Base-by-base conservation (phyloP, 1,140 invertebrate species). In the Chlorops oryzae region DNA sequence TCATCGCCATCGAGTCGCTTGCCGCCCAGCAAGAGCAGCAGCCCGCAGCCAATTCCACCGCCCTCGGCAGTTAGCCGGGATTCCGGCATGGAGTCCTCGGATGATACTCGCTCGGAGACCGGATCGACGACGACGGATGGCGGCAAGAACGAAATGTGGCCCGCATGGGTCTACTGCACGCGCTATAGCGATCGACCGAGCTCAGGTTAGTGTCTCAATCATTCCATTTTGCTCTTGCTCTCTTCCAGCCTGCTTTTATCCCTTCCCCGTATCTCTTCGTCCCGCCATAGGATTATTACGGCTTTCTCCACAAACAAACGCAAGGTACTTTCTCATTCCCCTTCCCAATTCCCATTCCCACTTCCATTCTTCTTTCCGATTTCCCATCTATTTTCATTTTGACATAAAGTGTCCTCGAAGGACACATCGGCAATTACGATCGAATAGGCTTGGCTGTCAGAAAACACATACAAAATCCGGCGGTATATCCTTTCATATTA, bases 101-200 rank as follows among this genome's bases (percentile, higher is more conserved):
- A 72, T 48, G 70, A 72, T 39, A 68, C 69, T 10, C 59, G 67
- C 53, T 72, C 70, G 23, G 70, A 72, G 34, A 59, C 65, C 15
- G 65, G 69, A n/a, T 70, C 66, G 32, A 72, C 69, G 2, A 72
- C 70, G 40, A 68, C 67, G 9, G 65, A 70, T 7, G 62, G 62
- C 15, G 64, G 62, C 56, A 69, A 71, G 46, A 68, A 72, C 42
- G 65, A 71, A 54, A 63, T 86, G 51, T 88, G 91, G 87, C 95
- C 95, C 0, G 93, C 94, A 1, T 98, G 95, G 95, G 91, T 98
- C 3, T 98, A 94, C 73, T 98, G 94, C 75, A 98, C 95, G 1
- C 80, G 95, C 74, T 98, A 97, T 73, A 95, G 91, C 48, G 94
- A 97, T 75, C 77, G 94, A 66, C 94, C 95, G 5, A 95, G 91